Evolutionary conservation across 2,797 vertebrate genomes (phyloP).

Genomic region (Oceanodroma leucorhoa): DNA sequence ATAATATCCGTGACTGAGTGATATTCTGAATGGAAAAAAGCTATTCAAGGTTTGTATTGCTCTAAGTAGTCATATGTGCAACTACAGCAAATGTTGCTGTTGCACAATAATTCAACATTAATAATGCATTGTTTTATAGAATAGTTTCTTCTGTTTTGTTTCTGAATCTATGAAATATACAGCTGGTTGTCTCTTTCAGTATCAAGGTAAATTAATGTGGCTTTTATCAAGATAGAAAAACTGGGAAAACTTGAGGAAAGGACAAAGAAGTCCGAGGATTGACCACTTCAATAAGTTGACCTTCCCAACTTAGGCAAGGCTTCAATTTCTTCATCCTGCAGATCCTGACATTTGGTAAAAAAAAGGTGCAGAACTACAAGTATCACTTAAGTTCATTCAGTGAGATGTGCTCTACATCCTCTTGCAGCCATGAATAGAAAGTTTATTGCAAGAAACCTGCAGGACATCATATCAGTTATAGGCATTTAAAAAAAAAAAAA

Average conservation of each 20-base stretch:
- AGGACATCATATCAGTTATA: accelerated
- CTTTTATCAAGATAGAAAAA: background rate
- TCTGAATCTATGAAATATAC: background rate
- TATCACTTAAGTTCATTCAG: background rate
- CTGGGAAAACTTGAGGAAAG: background rate
- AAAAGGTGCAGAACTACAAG: background rate
- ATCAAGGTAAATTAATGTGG: background rate
- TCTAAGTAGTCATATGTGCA: background rate
- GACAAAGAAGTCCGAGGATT: background rate
- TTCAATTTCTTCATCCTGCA: background rate
- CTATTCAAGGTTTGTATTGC: background rate
- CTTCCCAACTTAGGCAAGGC: background rate
- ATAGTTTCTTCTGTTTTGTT: background rate
- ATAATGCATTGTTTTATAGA: background rate
- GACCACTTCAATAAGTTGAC: background rate
- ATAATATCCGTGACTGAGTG: background rate
- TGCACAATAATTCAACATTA: background rate
- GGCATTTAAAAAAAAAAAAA: background rate
- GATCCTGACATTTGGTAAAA: background rate
- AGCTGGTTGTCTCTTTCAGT: background rate
- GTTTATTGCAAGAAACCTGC: background rate
- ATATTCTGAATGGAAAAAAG: background rate
- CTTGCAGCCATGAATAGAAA: background rate
- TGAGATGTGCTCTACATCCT: background rate
- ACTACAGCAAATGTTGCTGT: background rate